Evolutionary conservation across 2,888 invertebrate species (phyloP), one percentile per base, ranked within the genome.

Genomic region (Synergus umbraculus): DNA sequence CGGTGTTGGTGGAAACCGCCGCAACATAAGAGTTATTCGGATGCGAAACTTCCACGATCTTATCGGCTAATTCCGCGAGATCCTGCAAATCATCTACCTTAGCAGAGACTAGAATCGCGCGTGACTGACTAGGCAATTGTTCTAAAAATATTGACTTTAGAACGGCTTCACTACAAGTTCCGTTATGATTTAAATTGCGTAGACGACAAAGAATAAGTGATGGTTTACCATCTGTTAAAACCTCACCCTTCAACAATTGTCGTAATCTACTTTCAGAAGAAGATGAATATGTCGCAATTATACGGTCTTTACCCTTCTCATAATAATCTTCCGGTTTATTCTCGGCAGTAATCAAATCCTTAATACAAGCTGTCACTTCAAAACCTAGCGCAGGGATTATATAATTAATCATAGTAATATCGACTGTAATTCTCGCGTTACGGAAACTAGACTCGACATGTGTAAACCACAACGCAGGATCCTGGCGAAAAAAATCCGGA

Each of bases 31-130:
- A 41, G 41, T 13, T 22, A 22, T 77, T 43, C 5, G 43, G 43
- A 43, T 64, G 18, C 3, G 44, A 15, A 4, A 44, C 43, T 44
- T 76, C 77, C 8, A 46, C 43, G 1, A 64, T 49, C 29, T 66
- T 69, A n/a, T 80, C 80, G 22, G 80, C 78, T 5, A 80, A 15
- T 15, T 69, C 73, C 1, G 80, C 78, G 15, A 65, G 18, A 46
- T 78, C 37, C 13, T 77, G 82, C n/a, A 81, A 64, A 43, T 69
- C 65, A n/a, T 29, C 46, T 10, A 65, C 18, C 29, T 78, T 22
- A 58, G 58, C 10, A 8, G 77, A 41, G 13, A 76, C 44, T 12
- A 82, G 29, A 64, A 82, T 60, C 9, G 67, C 41, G 18, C 65
- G 79, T 9, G 64, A 43, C 18, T 78, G 29, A 22, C 22, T 29